Conservation (phyloP, 1,140 invertebrate genomes). For the Belonocnema kinseyi region DNA sequence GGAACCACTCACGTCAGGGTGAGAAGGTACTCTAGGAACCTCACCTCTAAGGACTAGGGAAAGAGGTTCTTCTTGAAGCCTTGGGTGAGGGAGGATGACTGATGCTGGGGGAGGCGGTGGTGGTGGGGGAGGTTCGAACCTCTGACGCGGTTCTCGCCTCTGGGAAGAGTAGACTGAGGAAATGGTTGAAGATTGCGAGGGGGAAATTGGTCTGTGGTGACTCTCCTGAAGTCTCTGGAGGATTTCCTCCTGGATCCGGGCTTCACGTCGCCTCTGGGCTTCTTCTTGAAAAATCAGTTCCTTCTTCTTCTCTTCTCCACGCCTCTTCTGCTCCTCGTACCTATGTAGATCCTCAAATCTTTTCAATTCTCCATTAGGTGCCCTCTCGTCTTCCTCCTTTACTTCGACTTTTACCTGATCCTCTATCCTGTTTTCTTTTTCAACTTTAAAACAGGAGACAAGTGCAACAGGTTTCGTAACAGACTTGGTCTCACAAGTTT, state of each 20-base stretch:
- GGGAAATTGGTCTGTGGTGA: not conserved
- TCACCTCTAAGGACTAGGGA: slow-evolving; percentile 73
- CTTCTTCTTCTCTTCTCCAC: not conserved
- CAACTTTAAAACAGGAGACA: slow-evolving; percentile 7
- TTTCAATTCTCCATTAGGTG: slow-evolving; percentile 35
- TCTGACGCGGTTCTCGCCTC: slow-evolving; percentile 48
- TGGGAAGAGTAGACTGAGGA: slow-evolving; percentile 32
- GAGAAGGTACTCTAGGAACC: slow-evolving; percentile 76
- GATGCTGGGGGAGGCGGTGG: slow-evolving; percentile 48
- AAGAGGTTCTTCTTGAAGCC: slow-evolving; percentile 72
- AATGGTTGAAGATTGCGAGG: slow-evolving; percentile 35
- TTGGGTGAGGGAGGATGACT: slow-evolving; percentile 47
- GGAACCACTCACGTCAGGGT: slow-evolving; percentile 72
- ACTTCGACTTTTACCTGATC: not conserved
- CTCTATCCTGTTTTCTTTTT: not conserved
- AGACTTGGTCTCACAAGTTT: slow-evolving; percentile 33
- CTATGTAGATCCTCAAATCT: not conserved
- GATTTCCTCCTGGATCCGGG: slow-evolving; percentile 43
- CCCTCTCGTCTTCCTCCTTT: slow-evolving; percentile 35
- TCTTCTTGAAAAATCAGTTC: slow-evolving; percentile 35
- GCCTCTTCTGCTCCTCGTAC: slow-evolving; percentile 41
- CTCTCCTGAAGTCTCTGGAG: slow-evolving; percentile 39
- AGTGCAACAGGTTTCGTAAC: slow-evolving; percentile 38
- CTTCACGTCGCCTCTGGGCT: slow-evolving; percentile 44
- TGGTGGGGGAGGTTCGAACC: slow-evolving; percentile 41